Base-by-base conservation (phyloP, 1,140 invertebrate species). In the Heliconius hewitsoni region DNA sequence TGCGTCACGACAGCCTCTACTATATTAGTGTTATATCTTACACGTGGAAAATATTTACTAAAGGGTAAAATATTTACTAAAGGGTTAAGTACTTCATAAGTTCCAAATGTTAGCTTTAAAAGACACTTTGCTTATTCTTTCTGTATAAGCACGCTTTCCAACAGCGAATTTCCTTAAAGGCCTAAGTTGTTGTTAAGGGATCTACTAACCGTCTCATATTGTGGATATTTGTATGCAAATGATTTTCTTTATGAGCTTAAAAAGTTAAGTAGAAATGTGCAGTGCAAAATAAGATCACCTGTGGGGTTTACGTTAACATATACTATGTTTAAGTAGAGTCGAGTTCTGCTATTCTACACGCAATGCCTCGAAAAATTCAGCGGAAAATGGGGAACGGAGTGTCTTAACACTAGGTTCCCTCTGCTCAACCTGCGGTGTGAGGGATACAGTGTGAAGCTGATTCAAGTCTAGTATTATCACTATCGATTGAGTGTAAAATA, bases 221-320 rank as follows among this genome's bases (percentile, higher is more conserved):
- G 55, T 52, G 39, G 52, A 75, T 34, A 42, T 75, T 75, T 60
- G 74, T 42, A 75, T 75, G 55, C 52, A 66, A 75, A 75, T 42
- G 55, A 42, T 30, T 60, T 75, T 75, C 74, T 75, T 75, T 30
- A 37, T 23, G 30, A 66, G 9, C 18, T 37, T 66, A 23, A 66
- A 66, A 66, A 6, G 11, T 16, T 66, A 30, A 66, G 23, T 13
- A 66, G 9, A n/a, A 60, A 9, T n/a, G 8, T 60, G 9, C 2
- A n/a, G 2, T 23, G 19, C n/a, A 60, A 60, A 60, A 23, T 60
- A 9, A 60, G 55, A 8, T 27, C n/a, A 9, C 3, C 23, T 23
- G 23, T 60, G 3, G 23, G n/a, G 8, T 66, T 27, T 16, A 46
- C 0, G 13, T 37, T 37, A 37, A 37, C 34, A 37, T 37, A 37